Conservation (phyloP, 30 jellyfish, hydroid and myxozoan species). For the Turritopsis rubra region DNA sequence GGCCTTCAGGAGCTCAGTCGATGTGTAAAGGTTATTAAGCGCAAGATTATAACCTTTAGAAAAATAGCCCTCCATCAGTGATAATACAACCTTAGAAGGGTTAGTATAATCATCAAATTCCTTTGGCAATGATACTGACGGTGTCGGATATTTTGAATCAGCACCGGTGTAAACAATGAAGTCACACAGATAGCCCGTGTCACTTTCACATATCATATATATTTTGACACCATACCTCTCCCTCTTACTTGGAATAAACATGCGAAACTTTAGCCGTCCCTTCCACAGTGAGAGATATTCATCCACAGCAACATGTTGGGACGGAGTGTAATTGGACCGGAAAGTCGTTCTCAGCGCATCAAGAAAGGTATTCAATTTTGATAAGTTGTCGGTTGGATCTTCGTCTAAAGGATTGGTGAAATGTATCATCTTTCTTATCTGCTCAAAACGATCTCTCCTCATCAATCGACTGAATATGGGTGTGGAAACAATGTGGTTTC, state of each 20-base stretch:
- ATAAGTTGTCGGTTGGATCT: conserved; percentile 9
- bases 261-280: conserved; percentile 16
- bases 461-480: conserved; percentile 28
- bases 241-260: conserved; percentile 15
- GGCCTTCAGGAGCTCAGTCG: conserved; percentile 22
- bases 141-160: conserved; percentile 5
- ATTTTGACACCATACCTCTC: conserved; percentile 28
- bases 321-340: conserved; percentile 1
- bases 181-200: conserved; percentile 19
- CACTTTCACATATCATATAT: conserved; percentile 19
- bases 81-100: conserved; percentile 21
- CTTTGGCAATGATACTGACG: not conserved
- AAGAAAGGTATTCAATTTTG: not conserved
- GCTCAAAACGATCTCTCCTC: conserved; percentile 19
- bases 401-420: conserved; percentile 16
- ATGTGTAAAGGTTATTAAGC: conserved; percentile 19
- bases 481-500: conserved; percentile 14
- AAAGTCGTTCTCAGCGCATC: conserved; percentile 11
- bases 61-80: conserved; percentile 9
- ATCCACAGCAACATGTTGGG: conserved; percentile 8
- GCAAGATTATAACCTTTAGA: conserved; percentile 19
- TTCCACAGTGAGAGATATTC: conserved; percentile 15
- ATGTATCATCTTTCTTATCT: conserved; percentile 22
- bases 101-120: conserved; percentile 10
- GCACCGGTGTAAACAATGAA: conserved; percentile 23